Evolutionary conservation across 2,888 invertebrate genomes (phyloP).

Genomic region (Pyrochroa serraticornis): DNA sequence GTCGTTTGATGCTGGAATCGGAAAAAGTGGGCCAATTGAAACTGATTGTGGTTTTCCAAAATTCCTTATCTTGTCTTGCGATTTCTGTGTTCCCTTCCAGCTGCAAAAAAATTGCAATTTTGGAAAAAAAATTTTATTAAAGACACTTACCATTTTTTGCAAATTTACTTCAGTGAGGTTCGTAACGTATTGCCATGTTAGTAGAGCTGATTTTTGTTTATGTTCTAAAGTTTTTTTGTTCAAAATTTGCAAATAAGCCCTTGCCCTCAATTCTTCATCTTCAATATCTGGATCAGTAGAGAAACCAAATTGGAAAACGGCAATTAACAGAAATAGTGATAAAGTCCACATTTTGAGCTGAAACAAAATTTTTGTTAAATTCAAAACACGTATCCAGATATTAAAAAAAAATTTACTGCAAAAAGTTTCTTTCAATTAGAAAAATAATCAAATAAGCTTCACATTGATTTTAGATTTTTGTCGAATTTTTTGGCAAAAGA

Average conservation of each 20-base stretch:
- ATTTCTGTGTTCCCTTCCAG: conserved; percentile 54
- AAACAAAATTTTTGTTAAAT: too few species aligned
- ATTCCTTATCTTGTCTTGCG: conserved; percentile 65
- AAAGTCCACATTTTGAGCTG: background rate
- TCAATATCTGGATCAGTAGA: conserved; percentile 53
- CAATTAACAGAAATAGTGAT: background rate
- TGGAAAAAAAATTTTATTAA: background rate
- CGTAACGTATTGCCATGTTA: conserved; percentile 77
- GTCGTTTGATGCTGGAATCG: conserved; percentile 71
- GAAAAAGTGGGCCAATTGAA: conserved; percentile 72
- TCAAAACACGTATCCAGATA: too few species aligned
- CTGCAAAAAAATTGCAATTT: conserved; percentile 44
- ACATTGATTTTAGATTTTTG: too few species aligned
- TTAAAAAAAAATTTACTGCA: too few species aligned
- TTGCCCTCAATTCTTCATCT: conserved; percentile 65
- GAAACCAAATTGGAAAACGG: background rate
- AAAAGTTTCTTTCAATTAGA: too few species aligned
- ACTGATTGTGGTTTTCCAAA: conserved; percentile 61
- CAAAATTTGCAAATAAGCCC: conserved; percentile 66
- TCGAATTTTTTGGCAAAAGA: too few species aligned
- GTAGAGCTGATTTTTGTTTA: conserved; percentile 65
- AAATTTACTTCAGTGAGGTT: conserved; percentile 78
- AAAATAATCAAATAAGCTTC: too few species aligned
- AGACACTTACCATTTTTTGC: conserved; percentile 57
- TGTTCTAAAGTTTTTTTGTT: conserved; percentile 67